These are phyloP conservation scores for Aleiodes testaceus DNA, from an alignment of 2,888 invertebrate genomes.

Conservation along the genomic window DNA sequence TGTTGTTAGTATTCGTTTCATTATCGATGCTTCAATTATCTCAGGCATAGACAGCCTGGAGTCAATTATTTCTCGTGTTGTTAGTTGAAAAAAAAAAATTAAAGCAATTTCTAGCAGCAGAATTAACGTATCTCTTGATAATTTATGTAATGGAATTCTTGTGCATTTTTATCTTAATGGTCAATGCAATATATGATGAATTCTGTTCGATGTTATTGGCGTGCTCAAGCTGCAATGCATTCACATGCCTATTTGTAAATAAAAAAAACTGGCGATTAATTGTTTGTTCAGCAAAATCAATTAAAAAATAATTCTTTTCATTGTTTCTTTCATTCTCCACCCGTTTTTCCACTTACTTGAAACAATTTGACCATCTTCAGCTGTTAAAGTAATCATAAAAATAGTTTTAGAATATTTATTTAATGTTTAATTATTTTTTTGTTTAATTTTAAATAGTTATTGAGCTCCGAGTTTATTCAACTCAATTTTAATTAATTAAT, in stretches of 20 bases:
- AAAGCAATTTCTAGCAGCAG: no score
- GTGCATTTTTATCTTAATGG: neutral
- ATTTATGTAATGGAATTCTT: no score
- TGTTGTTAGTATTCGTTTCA: no score
- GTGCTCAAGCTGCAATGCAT: conserved; percentile 29
- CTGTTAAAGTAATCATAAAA: conserved; percentile 70
- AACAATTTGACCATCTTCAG: conserved; percentile 67
- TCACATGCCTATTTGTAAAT: neutral
- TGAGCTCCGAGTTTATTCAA: conserved; percentile 10
- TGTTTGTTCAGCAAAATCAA: neutral
- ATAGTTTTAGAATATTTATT: conserved; percentile 63
- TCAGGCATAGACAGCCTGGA: no score
- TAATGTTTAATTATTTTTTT: conserved; percentile 9
- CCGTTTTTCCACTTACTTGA: conserved; percentile 70
- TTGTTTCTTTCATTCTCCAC: conserved; percentile 47
- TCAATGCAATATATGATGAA: neutral
- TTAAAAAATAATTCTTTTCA: conserved; percentile 22
- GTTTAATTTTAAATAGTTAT: conserved; percentile 10
- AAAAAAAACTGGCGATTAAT: conserved; percentile 7
- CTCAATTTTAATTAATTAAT: conserved; percentile 17
- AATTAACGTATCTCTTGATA: no score
- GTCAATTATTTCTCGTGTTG: no score
- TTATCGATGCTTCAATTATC: no score
- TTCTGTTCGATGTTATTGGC: neutral
- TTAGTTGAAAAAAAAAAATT: no score